Conservation (phyloP, 2,888 invertebrate genomes). For the Habroteleia sp. region DNA sequence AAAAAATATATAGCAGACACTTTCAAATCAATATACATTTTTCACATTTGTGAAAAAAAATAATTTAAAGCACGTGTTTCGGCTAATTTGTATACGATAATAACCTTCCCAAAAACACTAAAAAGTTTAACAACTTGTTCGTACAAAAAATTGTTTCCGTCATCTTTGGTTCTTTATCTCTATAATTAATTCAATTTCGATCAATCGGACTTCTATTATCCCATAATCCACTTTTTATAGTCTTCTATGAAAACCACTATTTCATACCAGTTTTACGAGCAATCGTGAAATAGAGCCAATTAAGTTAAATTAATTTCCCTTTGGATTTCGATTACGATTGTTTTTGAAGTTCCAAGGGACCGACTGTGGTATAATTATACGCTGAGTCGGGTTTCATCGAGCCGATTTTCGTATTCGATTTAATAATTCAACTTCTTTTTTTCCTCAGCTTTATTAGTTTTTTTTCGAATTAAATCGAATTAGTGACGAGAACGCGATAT, state of each 20-base stretch:
- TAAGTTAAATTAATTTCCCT: slow-evolving; percentile 34
- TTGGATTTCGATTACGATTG: slow-evolving; percentile 40
- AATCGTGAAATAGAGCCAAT: slow-evolving; percentile 30
- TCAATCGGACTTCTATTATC: background rate
- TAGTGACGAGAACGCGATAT: slow-evolving; percentile 29
- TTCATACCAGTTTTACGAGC: slow-evolving; percentile 43
- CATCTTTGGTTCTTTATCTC: no score
- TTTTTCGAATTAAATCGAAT: slow-evolving; percentile 34
- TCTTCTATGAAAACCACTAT: background rate
- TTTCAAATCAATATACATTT: no score
- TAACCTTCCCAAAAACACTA: no score
- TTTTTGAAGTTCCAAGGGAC: slow-evolving; percentile 37
- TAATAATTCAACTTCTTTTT: slow-evolving; percentile 7
- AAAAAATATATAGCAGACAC: no score
- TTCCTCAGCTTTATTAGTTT: background rate
- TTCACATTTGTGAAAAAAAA: no score
- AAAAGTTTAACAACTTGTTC: no score
- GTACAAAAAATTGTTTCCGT: no score
- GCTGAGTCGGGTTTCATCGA: slow-evolving; percentile 24
- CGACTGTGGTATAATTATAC: slow-evolving; percentile 39
- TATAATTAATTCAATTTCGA: slow-evolving; percentile 5
- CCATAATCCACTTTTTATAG: slow-evolving; percentile 15
- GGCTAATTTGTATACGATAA: no score
- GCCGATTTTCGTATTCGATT: slow-evolving; percentile 14
- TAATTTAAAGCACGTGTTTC: no score